Evolutionary conservation across 2,888 invertebrate genomes (phyloP), one percentile per base, ranked within the genome.

Genomic region (Autographa pulchrina): DNA sequence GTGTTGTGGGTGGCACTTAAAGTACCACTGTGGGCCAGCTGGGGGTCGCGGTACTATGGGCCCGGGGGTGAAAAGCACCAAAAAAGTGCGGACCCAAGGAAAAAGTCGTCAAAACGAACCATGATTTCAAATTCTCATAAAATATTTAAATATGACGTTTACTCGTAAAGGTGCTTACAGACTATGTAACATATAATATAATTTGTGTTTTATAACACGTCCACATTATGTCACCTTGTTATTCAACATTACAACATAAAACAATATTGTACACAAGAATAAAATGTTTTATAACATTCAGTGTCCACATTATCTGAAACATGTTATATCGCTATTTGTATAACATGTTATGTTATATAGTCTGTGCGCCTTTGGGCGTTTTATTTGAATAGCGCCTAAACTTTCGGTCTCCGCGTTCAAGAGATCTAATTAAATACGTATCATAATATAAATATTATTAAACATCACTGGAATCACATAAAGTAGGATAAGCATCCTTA

Each of bases 391-490:
- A 6, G 0, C 48, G 7, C 48, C 48, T 48, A n/a, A 48, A 0
- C n/a, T n/a, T 48, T 48, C 48, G 6, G 25, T 56, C 54, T 20
- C 54, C 54, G 54, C 54, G 11, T 11, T 56, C 3, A 20, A 56
- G 25, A 25, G 54, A 20, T 25, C 54, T 56, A 48, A 48, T 71
- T 41, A 25, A 56, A 59, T 62, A 63, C 18, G 63, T 71, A 78
- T 62, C 41, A 69, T 77, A 70, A 68, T 68, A 69, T 70, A 68
- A 66, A 77, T 65, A 35, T 31, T 70, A 60, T 65, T 16, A 72
- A 66, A 73, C 67, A 35, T 59, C 56, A 74, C 61, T 79, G 66
- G 67, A 77, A 78, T 81, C 54, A 72, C 72, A 72, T 68, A 63
- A 31, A 8, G 38, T 54, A 16, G 59, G 70, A 68, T 70, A 79